Conservation (phyloP, 2,797 vertebrate genomes). For the Bovichtus variegatus region DNA sequence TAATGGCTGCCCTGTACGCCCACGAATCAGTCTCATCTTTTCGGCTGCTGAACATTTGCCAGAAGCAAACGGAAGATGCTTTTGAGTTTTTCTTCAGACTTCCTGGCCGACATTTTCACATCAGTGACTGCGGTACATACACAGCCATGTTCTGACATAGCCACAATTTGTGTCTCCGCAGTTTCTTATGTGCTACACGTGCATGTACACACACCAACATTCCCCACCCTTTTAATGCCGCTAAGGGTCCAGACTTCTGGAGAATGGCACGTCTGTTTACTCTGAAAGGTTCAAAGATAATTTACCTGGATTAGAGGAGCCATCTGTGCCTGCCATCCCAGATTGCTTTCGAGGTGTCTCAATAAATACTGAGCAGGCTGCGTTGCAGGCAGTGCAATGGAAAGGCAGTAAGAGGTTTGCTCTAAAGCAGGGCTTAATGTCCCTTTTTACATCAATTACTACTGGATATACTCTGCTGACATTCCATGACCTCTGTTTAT, state of each 20-base stretch:
- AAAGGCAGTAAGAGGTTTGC: slow-evolving; percentile 56
- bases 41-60: slow-evolving; percentile 35
- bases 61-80: slow-evolving; percentile 17
- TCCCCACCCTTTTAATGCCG: slow-evolving; percentile 53
- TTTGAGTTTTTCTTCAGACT: slow-evolving; percentile 27
- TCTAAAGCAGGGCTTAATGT: slow-evolving; percentile 59
- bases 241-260: slow-evolving; percentile 65
- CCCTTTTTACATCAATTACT: slow-evolving; percentile 76
- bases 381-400: slow-evolving; percentile 54
- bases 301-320: slow-evolving; percentile 87
- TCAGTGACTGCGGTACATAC: slow-evolving; percentile 33
- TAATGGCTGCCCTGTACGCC: background rate
- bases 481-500: slow-evolving; percentile 48
- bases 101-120: slow-evolving; percentile 34
- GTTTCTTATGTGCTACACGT: slow-evolving; percentile 30
- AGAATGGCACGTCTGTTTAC: slow-evolving; percentile 83
- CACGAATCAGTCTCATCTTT: slow-evolving; percentile 6
- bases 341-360: slow-evolving; percentile 84
- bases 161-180: slow-evolving; percentile 34
- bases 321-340: slow-evolving; percentile 84
- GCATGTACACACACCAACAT: slow-evolving; percentile 5
- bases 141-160: slow-evolving; percentile 27
- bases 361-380: slow-evolving; percentile 83
- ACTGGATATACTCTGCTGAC: slow-evolving; percentile 45
- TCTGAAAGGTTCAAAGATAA: slow-evolving; percentile 86